Percentiles rank a stretch among this genome's conserved stretches.
These are phyloP conservation scores for Apocrypta bakeri DNA, from an alignment of 1,140 invertebrate genomes.

Conservation along the genomic window DNA sequence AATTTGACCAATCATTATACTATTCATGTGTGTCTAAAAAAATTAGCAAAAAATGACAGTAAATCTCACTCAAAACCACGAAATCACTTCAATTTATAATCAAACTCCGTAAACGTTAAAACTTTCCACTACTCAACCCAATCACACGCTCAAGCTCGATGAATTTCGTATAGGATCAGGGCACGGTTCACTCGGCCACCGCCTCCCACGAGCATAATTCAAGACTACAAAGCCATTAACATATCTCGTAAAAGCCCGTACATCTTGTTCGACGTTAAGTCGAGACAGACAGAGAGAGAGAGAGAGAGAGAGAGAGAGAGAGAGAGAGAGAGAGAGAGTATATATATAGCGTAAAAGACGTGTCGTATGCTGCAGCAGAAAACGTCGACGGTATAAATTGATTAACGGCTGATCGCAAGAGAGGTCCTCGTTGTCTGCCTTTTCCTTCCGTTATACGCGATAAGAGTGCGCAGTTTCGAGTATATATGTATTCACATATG, in stretches of 20 bases:
- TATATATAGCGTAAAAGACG: neutral
- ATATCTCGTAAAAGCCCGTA: constrained; percentile 40
- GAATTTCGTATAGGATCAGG: neutral
- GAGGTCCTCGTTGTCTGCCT: constrained; percentile 4
- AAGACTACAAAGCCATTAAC: neutral
- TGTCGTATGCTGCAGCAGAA: neutral
- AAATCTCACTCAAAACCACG: no score
- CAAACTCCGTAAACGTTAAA: no score
- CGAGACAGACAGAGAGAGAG: neutral
- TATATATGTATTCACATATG: no score
- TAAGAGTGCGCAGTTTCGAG: neutral
- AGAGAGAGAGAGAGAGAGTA: neutral
- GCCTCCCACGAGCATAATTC: neutral
- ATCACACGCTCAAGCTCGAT: neutral
- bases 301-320: neutral
- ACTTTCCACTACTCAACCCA: neutral
- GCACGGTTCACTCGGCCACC: neutral
- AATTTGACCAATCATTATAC: no score
- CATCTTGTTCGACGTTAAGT: constrained; percentile 42
- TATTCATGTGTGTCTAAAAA: no score
- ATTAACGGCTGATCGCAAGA: constrained; percentile 27
- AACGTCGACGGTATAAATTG: constrained; percentile 8
- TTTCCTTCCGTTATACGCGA: constrained; percentile 6
- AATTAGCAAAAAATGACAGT: no score
- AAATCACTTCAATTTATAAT: no score